phyloP scores from a whole-genome alignment of 2,888 invertebrate genomes.

The Tetranychus truncatus region DNA sequence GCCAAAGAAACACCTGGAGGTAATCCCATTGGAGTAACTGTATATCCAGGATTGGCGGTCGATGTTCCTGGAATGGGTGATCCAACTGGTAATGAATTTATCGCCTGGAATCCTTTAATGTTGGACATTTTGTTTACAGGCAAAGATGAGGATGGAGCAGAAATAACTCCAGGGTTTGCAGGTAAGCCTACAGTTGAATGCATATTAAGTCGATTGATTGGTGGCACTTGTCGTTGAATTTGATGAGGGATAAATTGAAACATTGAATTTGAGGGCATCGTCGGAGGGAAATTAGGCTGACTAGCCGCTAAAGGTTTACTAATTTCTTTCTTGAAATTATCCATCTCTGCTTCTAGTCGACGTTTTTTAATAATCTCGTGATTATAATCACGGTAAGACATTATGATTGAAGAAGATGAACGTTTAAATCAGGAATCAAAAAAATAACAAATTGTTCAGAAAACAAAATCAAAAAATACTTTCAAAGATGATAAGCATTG shows the following conservation, averaged over 20 bases:
- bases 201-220: slow-evolving; percentile 12
- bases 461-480: neutral
- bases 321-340: slow-evolving; percentile 12
- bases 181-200: slow-evolving; percentile 15
- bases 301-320: neutral
- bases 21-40: slow-evolving; percentile 19
- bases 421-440: no score
- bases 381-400: neutral
- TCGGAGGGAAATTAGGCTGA: neutral
- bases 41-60: neutral
- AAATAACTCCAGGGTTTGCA: slow-evolving; percentile 12
- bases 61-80: neutral
- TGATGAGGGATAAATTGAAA: slow-evolving; percentile 49
- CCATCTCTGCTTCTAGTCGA: slow-evolving; percentile 5
- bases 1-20: neutral
- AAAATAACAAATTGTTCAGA: neutral
- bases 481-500: no score
- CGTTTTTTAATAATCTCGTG: neutral
- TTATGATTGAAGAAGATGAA: neutral
- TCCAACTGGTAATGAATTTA: neutral
- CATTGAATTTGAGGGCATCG: neutral
- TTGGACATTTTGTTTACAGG: neutral
- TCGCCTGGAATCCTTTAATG: slow-evolving; percentile 9
- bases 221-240: slow-evolving; percentile 27
- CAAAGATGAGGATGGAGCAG: slow-evolving; percentile 15